Conservation (phyloP, 2,797 vertebrate genomes). For the Tokudaia muenninki region DNA sequence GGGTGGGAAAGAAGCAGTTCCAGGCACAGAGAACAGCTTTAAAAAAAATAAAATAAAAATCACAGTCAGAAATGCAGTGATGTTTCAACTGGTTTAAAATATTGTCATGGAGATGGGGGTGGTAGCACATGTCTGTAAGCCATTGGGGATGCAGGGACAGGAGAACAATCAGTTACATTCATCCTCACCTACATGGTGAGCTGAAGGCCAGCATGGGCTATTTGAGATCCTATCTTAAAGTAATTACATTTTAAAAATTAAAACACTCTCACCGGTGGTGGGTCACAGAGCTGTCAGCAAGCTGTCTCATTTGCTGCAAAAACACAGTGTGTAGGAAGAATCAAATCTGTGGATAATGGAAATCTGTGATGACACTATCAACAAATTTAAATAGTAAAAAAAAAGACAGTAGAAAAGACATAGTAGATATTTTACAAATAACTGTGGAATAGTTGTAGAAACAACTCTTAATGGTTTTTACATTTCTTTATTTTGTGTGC, state of each 20-base stretch:
- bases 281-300: neutral
- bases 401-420: neutral
- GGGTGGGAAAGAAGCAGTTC: neutral
- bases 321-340: neutral
- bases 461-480: neutral
- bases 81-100: neutral
- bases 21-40: neutral
- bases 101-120: neutral
- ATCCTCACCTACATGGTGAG: neutral
- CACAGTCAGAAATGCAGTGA: neutral
- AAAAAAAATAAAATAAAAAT: neutral
- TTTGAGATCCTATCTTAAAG: neutral
- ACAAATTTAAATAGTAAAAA: neutral
- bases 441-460: neutral
- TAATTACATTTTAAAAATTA: neutral
- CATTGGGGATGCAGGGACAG: neutral
- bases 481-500: neutral
- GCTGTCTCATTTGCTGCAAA: neutral
- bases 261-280: neutral
- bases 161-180: neutral
- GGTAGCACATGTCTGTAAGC: neutral
- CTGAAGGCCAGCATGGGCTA: neutral
- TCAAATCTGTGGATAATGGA: neutral
- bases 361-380: neutral
- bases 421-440: conserved; percentile 7